Percentiles rank a stretch among this genome's conserved stretches.
These are phyloP conservation scores for Garrulus glandarius DNA, from an alignment of 2,797 vertebrate species.

Conservation along the genomic window DNA sequence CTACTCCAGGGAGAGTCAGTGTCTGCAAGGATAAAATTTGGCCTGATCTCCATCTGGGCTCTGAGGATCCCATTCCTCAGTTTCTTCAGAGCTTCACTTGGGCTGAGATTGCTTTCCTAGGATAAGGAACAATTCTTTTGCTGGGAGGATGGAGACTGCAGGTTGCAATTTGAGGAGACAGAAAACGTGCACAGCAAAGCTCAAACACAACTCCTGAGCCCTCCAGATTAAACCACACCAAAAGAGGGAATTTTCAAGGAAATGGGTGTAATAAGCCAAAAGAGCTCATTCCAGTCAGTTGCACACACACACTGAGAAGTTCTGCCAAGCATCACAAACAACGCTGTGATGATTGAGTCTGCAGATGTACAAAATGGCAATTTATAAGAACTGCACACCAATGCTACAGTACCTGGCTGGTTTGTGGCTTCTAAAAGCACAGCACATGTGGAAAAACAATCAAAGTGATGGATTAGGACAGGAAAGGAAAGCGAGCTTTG, in stretches of 20 bases:
- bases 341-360: conserved; percentile 33
- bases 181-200: conserved; percentile 62
- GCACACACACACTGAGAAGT: conserved; percentile 37
- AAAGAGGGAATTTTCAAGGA: conserved; percentile 13
- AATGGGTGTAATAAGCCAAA: conserved; percentile 24
- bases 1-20: background rate
- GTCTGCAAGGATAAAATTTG: background rate
- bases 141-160: background rate
- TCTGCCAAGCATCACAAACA: conserved; percentile 66
- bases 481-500: conserved; percentile 58
- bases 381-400: conserved; percentile 70
- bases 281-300: conserved; percentile 47
- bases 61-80: background rate
- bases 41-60: background rate
- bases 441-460: conserved; percentile 84
- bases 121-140: background rate
- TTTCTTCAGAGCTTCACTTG: background rate
- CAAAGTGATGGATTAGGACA: conserved; percentile 76
- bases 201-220: conserved; percentile 18
- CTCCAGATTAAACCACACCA: background rate
- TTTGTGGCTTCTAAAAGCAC: conserved; percentile 89
- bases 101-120: background rate
- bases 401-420: conserved; percentile 87
- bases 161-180: conserved; percentile 4
- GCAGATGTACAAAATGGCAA: conserved; percentile 47